Evolutionary conservation across 2,113 vertebrate genomes (phyloP), one percentile per base, ranked within the genome.

Genomic region (Anas platyrhynchos): DNA sequence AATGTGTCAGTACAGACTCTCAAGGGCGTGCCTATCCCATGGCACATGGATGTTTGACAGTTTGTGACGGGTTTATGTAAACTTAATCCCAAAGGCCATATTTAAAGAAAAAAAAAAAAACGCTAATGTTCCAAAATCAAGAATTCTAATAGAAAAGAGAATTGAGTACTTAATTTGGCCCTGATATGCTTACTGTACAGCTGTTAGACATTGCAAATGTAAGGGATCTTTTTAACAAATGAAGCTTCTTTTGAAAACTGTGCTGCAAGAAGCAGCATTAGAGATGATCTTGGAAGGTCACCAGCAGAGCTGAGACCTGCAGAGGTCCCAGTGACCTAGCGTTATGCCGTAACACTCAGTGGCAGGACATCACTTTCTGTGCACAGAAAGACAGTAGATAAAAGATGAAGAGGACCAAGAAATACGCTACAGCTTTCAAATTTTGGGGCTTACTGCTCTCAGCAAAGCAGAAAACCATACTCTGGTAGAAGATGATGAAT

Each of bases 331-430:
- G 48, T 29, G 26, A 73, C 43, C 75, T 22, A 46, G 23, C 31
- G 41, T 8, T 0, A 0, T 26, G 56, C 43, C 3, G 12, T 12
- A 80, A 41, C 13, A 43, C 61, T 18, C 3, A 1, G 43, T 27
- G 41, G 1, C 44, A 73, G 61, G 69, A 68, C 46, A 68, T 15
- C 43, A 52, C 16, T 25, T 83, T 20, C 25, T 21, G 13, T 13
- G 14, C 12, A 21, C 13, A 72, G 34, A 72, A 81, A 83, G 22
- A 38, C 11, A 74, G 27, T 2, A 62, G 25, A 63, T 13, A 74
- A 41, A 92, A 91, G 46, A 79, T 1, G 0, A 73, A 67, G 34
- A 83, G 1, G 2, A 73, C 13, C 43, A 69, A 62, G 23, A 85
- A 88, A 66, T 48, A 46, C 1, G 1, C 22, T 29, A 41, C 27